Evolutionary conservation across 2,797 vertebrate genomes (phyloP), one percentile per base, ranked within the genome.

Genomic region (Orestias chungarensis): DNA sequence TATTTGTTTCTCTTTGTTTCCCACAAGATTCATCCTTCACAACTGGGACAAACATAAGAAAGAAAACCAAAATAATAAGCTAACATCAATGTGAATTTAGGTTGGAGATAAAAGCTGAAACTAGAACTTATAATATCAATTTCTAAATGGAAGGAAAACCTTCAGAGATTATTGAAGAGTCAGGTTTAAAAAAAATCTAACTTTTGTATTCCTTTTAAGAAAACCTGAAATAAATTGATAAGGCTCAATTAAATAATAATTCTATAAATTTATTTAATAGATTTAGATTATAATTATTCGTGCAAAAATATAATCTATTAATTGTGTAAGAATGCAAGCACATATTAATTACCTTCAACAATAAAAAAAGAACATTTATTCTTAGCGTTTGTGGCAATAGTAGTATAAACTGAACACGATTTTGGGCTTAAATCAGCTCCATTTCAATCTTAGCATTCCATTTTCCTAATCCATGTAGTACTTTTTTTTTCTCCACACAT

Each of bases 401-500:
- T 27, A 12, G 59, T 62, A 15, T 2, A 44, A 61, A 40, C 31
- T 64, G 17, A 70, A 68, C 65, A 64, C 33, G 14, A 61, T 73
- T 35, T 44, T 64, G 23, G 42, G 23, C 42, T 79, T 74, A 59
- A 71, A 6, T 31, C 15, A 66, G 27, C 76, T 70, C 78, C 35
- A 62, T 23, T 55, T 25, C 25, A 46, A 11, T 74, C 49, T 17
- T 68, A 75, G 68, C 70, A 73, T 65, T 25, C 57, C 4, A 57
- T 79, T 76, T 83, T 70, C 42, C n/a, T n/a, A n/a, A n/a, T n/a
- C n/a, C n/a, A n/a, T n/a, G n/a, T 18, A 43, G 75, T 42, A 18
- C 42, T 40, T 59, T 75, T 68, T 54, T 68, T 86, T 86, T 86
- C 75, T 82, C 70, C 82, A 81, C 82, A 82, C 82, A 62, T 73